Conservation (phyloP, 2,888 invertebrate species). For the Muschampia plurimacula region DNA sequence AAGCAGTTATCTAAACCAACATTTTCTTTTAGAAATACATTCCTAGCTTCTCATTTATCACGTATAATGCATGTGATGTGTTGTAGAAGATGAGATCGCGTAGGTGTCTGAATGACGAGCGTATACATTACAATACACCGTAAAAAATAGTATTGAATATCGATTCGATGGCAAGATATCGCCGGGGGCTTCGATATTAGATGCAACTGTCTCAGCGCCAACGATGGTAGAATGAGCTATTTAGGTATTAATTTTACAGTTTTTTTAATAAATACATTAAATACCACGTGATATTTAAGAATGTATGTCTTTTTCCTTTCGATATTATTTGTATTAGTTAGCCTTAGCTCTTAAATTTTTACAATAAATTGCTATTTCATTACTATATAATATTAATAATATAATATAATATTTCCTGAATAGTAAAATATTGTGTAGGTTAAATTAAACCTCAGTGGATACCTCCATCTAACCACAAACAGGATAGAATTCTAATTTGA, state of each 20-base stretch:
- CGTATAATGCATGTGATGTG: constrained; percentile 12
- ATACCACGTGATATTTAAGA: too few relatives aligned
- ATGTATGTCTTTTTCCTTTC: too few relatives aligned
- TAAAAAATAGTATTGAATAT: constrained; percentile 71
- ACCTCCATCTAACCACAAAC: too few relatives aligned
- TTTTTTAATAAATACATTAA: too few relatives aligned
- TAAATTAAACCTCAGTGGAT: too few relatives aligned
- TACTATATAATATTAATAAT: too few relatives aligned
- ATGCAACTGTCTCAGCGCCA: constrained; percentile 31
- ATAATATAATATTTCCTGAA: too few relatives aligned
- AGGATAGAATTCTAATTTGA: too few relatives aligned
- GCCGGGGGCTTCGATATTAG: constrained; percentile 72
- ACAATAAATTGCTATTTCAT: too few relatives aligned
- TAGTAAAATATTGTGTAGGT: too few relatives aligned
- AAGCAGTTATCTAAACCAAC: not conserved
- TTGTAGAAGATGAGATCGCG: constrained; percentile 22
- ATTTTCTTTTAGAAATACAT: constrained; percentile 20
- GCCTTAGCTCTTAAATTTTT: too few relatives aligned
- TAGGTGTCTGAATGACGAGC: constrained; percentile 42
- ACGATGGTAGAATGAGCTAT: not conserved
- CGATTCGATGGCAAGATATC: constrained; percentile 77
- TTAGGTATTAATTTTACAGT: not conserved
- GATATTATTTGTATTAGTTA: too few relatives aligned
- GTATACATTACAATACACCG: constrained; percentile 53
- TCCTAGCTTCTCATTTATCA: constrained; percentile 25